Percentiles rank a stretch among this genome's conserved stretches.
These are phyloP conservation scores for Steatornis caripensis DNA, from an alignment of 2,113 vertebrate species.

Conservation along the genomic window DNA sequence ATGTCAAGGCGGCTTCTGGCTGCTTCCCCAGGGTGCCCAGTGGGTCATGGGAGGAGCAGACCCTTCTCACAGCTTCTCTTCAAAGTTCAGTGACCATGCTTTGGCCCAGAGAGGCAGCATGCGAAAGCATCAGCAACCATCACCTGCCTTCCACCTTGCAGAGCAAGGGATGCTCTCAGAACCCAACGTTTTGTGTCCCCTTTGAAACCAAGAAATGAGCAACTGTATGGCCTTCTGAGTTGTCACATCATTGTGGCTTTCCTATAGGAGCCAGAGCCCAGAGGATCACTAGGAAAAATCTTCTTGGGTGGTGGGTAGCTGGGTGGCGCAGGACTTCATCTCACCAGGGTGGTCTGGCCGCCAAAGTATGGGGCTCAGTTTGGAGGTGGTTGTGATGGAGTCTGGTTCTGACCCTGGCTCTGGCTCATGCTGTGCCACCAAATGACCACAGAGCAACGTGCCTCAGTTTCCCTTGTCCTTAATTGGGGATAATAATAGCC, in stretches of 20 bases:
- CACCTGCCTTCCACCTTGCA: too few species aligned
- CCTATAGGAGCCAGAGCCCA: neutral
- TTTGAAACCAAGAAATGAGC: neutral
- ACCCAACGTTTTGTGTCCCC: fast-evolving
- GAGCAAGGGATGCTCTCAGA: neutral
- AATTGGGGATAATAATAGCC: slow-evolving; percentile 10
- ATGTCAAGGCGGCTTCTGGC: neutral
- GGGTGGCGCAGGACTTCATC: neutral
- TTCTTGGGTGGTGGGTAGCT: neutral
- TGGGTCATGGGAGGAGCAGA: neutral
- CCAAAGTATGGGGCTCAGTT: fast-evolving
- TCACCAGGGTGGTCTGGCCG: fast-evolving
- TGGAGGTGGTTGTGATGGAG: fast-evolving
- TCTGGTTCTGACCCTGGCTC: neutral
- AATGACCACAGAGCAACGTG: neutral
- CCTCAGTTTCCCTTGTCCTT: neutral
- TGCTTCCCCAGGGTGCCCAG: neutral
- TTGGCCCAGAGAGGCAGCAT: fast-evolving
- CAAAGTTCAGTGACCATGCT: fast-evolving
- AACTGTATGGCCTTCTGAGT: neutral
- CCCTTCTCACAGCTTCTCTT: neutral
- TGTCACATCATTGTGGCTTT: neutral
- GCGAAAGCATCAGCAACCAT: fast-evolving
- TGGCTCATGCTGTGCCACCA: neutral
- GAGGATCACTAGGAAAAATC: neutral